phyloP scores from a whole-genome alignment of 2,888 invertebrate species.

The Drosophila testacea region DNA sequence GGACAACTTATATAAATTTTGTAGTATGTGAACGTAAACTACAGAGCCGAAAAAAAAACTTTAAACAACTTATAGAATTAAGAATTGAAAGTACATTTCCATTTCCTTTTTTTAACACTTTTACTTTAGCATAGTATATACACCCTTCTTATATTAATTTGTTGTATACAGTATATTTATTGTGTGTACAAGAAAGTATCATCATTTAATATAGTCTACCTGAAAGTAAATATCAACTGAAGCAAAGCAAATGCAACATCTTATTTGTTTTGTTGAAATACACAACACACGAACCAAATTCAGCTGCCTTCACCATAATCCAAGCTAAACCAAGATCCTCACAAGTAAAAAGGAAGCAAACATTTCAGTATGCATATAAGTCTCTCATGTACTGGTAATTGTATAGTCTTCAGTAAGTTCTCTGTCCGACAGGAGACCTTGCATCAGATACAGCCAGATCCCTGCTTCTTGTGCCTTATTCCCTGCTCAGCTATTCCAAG shows the following conservation, averaged over 20 bases:
- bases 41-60: no score
- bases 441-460: background rate
- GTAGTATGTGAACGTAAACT: no score
- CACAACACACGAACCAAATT: conserved; percentile 5
- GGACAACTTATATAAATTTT: no score
- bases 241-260: conserved; percentile 2
- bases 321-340: background rate
- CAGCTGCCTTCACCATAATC: conserved; percentile 1
- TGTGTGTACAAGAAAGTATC: background rate
- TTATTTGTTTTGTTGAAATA: conserved; percentile 5
- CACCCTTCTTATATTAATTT: no score
- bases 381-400: conserved; percentile 17
- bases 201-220: conserved; percentile 15
- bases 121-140: background rate
- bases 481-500: conserved; percentile 21
- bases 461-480: conserved; percentile 23
- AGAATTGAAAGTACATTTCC: no score
- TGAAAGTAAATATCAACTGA: conserved; percentile 12
- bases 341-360: conserved; percentile 15
- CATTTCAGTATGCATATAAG: conserved; percentile 25
- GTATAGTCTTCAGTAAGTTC: conserved; percentile 2
- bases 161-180: background rate
- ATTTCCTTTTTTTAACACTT: no score
- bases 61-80: no score
- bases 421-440: background rate